phyloP scores from a whole-genome alignment of 2,113 vertebrate species.

The Piprites chloris region DNA sequence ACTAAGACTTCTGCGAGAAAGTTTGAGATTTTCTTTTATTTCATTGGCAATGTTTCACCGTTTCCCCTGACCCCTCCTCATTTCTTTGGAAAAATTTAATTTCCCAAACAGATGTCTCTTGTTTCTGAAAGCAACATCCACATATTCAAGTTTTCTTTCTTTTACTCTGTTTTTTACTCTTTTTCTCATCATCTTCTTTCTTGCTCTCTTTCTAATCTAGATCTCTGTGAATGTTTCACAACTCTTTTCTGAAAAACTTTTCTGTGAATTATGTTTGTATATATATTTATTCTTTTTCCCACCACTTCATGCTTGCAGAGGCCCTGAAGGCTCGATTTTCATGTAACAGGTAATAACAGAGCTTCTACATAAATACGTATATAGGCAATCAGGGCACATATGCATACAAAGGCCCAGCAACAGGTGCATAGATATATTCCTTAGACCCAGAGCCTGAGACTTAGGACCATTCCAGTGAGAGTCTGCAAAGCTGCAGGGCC shows the following conservation, averaged over 20 bases:
- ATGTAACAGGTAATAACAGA: neutral
- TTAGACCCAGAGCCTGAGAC: neutral
- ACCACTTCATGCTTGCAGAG: neutral
- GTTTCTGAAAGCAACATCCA: neutral
- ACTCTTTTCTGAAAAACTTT: neutral
- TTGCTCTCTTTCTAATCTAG: neutral
- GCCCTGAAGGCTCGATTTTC: neutral
- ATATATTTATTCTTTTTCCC: neutral
- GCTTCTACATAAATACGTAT: neutral
- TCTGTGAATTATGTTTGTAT: neutral
- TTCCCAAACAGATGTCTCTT: conserved; percentile 26
- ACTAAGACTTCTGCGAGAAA: conserved; percentile 52
- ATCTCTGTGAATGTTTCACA: neutral
- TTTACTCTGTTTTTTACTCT: neutral
- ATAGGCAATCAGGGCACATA: neutral
- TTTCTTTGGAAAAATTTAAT: conserved; percentile 16
- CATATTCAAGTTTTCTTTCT: neutral
- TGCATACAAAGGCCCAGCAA: neutral
- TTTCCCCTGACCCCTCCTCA: neutral
- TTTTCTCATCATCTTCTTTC: neutral
- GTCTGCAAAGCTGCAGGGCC: neutral
- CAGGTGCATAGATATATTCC: neutral
- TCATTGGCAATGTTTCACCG: conserved; percentile 32
- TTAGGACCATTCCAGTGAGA: neutral
- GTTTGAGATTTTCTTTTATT: conserved; percentile 17